Conservation (phyloP, 2,888 invertebrate genomes). For the Coelogynopora nodosa region DNA sequence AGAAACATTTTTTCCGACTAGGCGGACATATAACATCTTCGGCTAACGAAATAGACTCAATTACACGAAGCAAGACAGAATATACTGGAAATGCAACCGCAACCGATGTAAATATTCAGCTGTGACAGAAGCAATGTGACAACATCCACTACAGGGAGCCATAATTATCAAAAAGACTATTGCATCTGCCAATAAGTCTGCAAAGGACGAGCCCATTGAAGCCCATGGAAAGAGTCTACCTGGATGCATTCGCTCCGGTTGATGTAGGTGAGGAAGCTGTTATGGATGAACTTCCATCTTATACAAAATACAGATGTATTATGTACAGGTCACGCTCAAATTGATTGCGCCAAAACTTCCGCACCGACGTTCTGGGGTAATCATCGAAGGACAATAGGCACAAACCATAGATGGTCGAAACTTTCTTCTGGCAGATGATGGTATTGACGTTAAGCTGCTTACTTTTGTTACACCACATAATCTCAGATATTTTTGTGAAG, state of each 20-base stretch:
- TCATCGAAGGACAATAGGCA: background rate
- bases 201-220: slow-evolving; percentile 10
- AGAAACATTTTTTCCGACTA: too few relatives aligned
- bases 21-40: too few relatives aligned
- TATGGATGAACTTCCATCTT: background rate
- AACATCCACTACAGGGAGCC: background rate
- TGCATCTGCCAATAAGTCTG: background rate
- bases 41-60: background rate
- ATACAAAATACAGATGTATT: slow-evolving; percentile 5
- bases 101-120: background rate
- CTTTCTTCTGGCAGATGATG: background rate
- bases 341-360: slow-evolving; percentile 9
- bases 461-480: slow-evolving; percentile 6
- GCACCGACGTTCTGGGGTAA: background rate
- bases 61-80: slow-evolving; percentile 16
- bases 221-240: slow-evolving; percentile 12
- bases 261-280: slow-evolving; percentile 24
- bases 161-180: slow-evolving; percentile 10
- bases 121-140: background rate
- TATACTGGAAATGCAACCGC: background rate
- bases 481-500: slow-evolving; percentile 23
- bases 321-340: background rate
- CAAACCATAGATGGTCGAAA: background rate
- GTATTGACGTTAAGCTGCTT: background rate
- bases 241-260: slow-evolving; percentile 8